Conservation (phyloP, 2,888 invertebrate species). For the Fragum fragum region DNA sequence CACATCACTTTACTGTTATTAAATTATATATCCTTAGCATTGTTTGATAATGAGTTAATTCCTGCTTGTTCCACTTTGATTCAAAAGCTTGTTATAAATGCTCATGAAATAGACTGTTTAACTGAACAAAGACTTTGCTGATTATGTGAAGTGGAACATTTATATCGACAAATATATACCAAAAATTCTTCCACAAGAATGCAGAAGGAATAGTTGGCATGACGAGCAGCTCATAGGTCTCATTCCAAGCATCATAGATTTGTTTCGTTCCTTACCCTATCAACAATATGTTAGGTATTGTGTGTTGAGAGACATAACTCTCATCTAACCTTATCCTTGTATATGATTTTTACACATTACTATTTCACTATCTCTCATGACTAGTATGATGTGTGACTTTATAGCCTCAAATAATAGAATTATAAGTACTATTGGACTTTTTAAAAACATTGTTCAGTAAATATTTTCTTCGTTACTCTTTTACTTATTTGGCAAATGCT, state of each 20-base stretch:
- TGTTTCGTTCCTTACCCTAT: slow-evolving; percentile 15
- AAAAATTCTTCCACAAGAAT: slow-evolving; percentile 50
- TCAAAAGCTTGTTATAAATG: neutral
- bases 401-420: too few relatives aligned
- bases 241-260: slow-evolving; percentile 19
- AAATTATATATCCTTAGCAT: neutral
- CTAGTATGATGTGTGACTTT: too few relatives aligned
- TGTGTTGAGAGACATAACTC: slow-evolving; percentile 21
- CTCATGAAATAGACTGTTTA: slow-evolving; percentile 1
- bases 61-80: neutral
- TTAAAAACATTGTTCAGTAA: too few relatives aligned
- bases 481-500: too few relatives aligned
- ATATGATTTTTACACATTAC: too few relatives aligned
- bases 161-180: slow-evolving; percentile 40
- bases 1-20: neutral
- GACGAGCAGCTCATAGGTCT: slow-evolving; percentile 44
- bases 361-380: too few relatives aligned
- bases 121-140: neutral
- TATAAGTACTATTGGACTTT: too few relatives aligned
- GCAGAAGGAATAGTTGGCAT: slow-evolving; percentile 49
- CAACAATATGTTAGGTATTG: slow-evolving; percentile 23
- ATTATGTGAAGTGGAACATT: slow-evolving; percentile 23
- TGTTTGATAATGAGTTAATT: neutral
- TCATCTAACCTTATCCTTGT: neutral
- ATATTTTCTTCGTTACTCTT: too few relatives aligned